Evolutionary conservation across 2,888 invertebrate genomes (phyloP).

Genomic region (Erpobdella octoculata): DNA sequence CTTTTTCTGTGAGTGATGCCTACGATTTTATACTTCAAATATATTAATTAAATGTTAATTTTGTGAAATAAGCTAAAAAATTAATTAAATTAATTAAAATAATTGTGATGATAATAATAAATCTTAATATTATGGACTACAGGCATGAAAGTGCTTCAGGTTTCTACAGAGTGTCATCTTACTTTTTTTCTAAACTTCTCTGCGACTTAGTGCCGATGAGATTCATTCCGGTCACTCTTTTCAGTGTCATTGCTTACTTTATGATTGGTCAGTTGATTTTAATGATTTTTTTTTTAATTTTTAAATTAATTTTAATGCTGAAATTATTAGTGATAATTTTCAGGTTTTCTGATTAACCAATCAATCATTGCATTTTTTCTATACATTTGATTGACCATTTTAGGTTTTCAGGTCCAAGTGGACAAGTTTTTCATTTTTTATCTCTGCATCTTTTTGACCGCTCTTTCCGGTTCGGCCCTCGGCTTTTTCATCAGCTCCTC

Average conservation of each 20-base stretch:
- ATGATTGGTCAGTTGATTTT: constrained; percentile 37
- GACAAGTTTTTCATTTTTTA: constrained; percentile 48
- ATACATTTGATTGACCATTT: background rate
- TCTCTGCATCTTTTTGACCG: constrained; percentile 44
- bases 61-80: background rate
- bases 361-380: background rate
- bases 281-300: too few relatives aligned
- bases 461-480: constrained; percentile 45
- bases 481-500: constrained; percentile 44
- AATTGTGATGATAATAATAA: background rate
- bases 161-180: constrained; percentile 33
- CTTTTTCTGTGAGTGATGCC: constrained; percentile 48
- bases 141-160: constrained; percentile 34
- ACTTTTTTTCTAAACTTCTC: constrained; percentile 33
- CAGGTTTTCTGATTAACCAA: background rate
- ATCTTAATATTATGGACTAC: background rate
- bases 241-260: constrained; percentile 33
- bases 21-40: background rate
- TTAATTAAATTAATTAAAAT: background rate
- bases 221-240: constrained; percentile 24
- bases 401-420: constrained; percentile 34
- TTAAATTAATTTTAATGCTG: background rate
- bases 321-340: background rate
- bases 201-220: constrained; percentile 35
- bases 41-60: background rate